Base-by-base conservation (phyloP, 2,888 invertebrate genomes). In the Adela reaumurella region DNA sequence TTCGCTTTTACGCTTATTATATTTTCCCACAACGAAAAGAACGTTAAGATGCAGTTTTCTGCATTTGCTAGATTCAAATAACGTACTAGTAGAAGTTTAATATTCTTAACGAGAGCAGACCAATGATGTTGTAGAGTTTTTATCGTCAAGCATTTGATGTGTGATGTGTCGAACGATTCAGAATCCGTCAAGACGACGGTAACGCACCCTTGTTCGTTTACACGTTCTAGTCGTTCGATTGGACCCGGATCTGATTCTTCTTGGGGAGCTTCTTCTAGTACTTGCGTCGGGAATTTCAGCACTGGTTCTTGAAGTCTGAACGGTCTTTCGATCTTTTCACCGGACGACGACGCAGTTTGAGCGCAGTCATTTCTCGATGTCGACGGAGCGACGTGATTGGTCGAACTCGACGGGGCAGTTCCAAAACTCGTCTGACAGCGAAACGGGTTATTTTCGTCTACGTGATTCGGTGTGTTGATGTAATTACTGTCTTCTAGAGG, bases 1-100 rank as follows among this genome's bases (percentile, higher is more conserved):
- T 94, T 94, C 18, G 93, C 92, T 72, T 91, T 92, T 1, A 94
- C 92, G 49, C 93, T 92, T 62, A 94, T 93, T 17, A 93, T 91
- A 55, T 90, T 89, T 64, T 93, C 92, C 94, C 94, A 94, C 35
- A 94, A 71, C 47, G 89, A 87, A 55, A 94, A 82, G 65, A 94
- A 94, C 46, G 92, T 91, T 49, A 93, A 73, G 58, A 88, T 83
- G 66, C 88, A 88, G 58, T 86, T 87, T 69, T 88, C 87, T 48
- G 85, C 81, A 62, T 83, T 81, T 46, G 70, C 65, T 61, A 82
- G 69, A 63, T 81, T 79, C 63, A 80, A 77, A 71, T 83, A 83
- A 65, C 81, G 72, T 52, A 79, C 67, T 54, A 85, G 71, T 52
- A 84, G 68, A 52, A 76, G 70, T 60, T 83, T 82, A 74, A 89